Base-by-base conservation (phyloP, 1,140 invertebrate genomes). In the Cyphomyrmex costatus region DNA sequence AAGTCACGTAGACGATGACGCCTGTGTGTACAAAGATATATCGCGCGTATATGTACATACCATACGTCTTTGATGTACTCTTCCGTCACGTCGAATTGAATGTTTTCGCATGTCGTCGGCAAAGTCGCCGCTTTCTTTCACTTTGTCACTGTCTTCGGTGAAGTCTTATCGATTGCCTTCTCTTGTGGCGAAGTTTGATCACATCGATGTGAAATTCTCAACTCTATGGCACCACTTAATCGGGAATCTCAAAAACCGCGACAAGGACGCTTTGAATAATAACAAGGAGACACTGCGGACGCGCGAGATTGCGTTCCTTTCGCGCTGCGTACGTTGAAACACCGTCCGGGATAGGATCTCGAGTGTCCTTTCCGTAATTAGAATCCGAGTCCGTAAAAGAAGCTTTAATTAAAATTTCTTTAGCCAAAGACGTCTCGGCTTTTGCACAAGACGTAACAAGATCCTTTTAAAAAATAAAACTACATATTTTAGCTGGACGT, bases 351-450 rank as follows among this genome's bases (percentile, higher is more conserved):
- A 33, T 71, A 51, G 24, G 60, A 70, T 56, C 49, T 56, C 78
- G 63, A 30, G 78, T 71, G 36, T 16, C 24, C 53, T 73, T 73
- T 58, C 51, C 53, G 66, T 58, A 82, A 82, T 82, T 82, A 82
- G 79, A 82, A 73, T 60, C 63, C 53, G 19, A 46, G 53, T 70
- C 21, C 19, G 24, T 30, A 46, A 19, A 19, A 24, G 10, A 42
- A 83, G 68, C 24, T 74, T 83, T 83, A 83, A 83, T 83, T 83
- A 73, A 73, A 73, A 83, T 83, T 74, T 74, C 53, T 33, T 83
- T 33, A 14, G 27, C 24, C 24, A 14, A 60, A 46, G 21, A 73
- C 24, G 19, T 49, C 36, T 42, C 68, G 49, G 24, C 24, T 46
- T 46, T 83, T 60, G 51, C 51, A 53, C 79, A 27, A 33, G 12